Conservation (phyloP, 2,113 vertebrate genomes). For the Corythornis vintsioides region DNA sequence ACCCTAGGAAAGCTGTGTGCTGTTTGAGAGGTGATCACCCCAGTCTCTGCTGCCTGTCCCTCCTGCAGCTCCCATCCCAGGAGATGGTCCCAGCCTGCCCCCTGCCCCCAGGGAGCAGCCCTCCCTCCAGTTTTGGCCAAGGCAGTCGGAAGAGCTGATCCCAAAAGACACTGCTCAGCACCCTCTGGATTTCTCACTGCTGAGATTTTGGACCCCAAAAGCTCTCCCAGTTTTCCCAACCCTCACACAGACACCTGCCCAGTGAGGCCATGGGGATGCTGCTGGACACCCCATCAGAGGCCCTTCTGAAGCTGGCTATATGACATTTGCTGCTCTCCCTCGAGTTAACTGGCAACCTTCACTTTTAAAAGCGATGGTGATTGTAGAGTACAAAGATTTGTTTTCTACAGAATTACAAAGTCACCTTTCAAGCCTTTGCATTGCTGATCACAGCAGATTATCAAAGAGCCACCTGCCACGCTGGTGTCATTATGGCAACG, state of each 20-base stretch:
- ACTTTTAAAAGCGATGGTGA: not conserved
- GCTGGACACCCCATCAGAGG: no score
- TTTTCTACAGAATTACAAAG: not conserved
- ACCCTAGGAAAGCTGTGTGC: rapidly evolving
- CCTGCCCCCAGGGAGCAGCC: rapidly evolving
- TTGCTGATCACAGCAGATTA: not conserved
- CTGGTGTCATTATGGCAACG: not conserved
- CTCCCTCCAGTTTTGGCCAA: not conserved
- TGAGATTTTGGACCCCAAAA: not conserved
- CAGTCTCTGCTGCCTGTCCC: rapidly evolving
- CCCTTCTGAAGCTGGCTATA: rapidly evolving
- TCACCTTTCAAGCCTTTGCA: not conserved
- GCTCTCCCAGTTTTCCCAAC: not conserved
- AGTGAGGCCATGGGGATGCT: rapidly evolving
- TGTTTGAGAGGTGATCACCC: not conserved
- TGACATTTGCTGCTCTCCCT: rapidly evolving
- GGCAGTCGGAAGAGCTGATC: rapidly evolving
- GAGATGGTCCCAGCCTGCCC: not conserved
- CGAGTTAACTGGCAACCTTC: not conserved
- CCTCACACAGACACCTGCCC: rapidly evolving
- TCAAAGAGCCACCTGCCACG: not conserved
- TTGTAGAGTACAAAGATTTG: not conserved
- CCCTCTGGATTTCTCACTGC: not conserved
- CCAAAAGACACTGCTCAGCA: not conserved
- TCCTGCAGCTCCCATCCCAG: not conserved